Evolutionary conservation across 2,113 vertebrate genomes (phyloP), one percentile per base, ranked within the genome.

Genomic region (Hemiprocne comata): DNA sequence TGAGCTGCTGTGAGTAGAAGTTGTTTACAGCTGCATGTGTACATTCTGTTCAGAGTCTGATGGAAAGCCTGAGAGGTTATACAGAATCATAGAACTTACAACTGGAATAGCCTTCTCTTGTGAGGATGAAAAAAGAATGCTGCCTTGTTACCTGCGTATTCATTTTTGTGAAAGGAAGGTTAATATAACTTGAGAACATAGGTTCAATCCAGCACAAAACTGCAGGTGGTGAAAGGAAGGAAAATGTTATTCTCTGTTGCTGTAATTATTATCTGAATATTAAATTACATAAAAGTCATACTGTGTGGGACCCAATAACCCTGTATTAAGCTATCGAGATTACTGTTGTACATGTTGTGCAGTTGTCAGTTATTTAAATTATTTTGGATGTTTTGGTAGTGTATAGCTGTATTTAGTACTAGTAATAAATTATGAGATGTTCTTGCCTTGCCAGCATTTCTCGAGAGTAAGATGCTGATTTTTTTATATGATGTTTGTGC

Each of bases 231-330:
- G 28, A 72, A 58, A 34, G 25, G 25, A 62, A 58, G 77, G 72
- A 82, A 64, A 36, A 7, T 77, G 7, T 79, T 86, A 7, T 54
- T 42, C 20, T 93, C 66, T 58, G 14, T 20, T 85, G 53, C 44
- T 88, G 10, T 82, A n/a, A 85, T 61, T 93, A 53, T 95, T 92
- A 15, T 72, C 72, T 91, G 34, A 76, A 62, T 90, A 53, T 76
- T 95, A 29, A 78, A 62, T 14, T 79, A 20, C 18, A 6, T 65
- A 42, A 13, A 13, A 34, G 16, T 79, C 6, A 10, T 76, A 28
- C 15, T 40, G 28, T 20, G 18, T 81, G 69, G 4, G 3, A 54
- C 36, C 28, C 15, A 3, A 3, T 75, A n/a, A 50, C n/a, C 10
- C 7, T 83, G 0, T 34, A 31, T n/a, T 20, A 71, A 74, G 31